These are phyloP conservation scores for Muschampia plurimacula DNA, from an alignment of 2,888 invertebrate genomes.

Conservation along the genomic window DNA sequence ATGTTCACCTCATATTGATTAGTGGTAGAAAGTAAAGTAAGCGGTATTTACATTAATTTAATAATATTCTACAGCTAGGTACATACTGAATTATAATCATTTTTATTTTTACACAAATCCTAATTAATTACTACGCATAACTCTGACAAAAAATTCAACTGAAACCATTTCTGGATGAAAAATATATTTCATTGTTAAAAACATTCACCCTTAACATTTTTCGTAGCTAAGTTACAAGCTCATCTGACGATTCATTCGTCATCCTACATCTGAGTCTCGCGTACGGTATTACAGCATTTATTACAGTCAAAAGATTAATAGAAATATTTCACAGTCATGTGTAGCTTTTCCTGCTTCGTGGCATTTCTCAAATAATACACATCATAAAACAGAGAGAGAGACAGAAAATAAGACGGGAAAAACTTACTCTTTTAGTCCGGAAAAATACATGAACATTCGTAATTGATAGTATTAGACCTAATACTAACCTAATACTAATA, in stretches of 20 bases:
- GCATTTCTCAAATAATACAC: constrained; percentile 9
- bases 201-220: not conserved
- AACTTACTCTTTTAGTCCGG: no score
- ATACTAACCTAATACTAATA: no score
- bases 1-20: no score
- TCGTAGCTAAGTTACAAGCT: constrained; percentile 24
- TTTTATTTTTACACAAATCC: not conserved
- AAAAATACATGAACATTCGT: no score
- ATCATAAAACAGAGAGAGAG: not conserved
- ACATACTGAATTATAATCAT: not conserved
- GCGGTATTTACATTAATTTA: no score
- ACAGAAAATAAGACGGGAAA: not conserved
- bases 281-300: constrained; percentile 27
- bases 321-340: constrained; percentile 13
- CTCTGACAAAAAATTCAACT: not conserved
- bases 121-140: not conserved
- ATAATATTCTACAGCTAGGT: not conserved
- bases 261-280: constrained; percentile 15
- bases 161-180: not conserved
- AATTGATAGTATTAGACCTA: no score
- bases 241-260: constrained; percentile 31
- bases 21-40: no score
- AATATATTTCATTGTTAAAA: not conserved
- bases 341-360: not conserved
- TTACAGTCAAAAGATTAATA: constrained; percentile 35